Conservation (phyloP, 2,113 vertebrate species). For the Picathartes gymnocephalus region DNA sequence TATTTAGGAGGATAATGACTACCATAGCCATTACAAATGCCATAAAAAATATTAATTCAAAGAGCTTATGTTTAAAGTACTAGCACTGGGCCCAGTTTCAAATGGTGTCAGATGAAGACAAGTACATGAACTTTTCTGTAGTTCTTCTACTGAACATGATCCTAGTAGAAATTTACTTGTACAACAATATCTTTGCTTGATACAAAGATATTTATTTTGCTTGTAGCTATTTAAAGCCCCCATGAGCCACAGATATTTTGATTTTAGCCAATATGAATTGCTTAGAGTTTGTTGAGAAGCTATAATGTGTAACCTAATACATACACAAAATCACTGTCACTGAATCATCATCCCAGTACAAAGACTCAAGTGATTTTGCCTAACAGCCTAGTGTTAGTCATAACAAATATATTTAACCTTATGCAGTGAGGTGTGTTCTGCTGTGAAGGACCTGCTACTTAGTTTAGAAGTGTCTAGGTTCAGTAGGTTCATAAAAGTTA, state of each 20-base stretch:
- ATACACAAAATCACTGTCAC: background rate
- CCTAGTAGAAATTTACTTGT: background rate
- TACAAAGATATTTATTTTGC: background rate
- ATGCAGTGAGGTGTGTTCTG: background rate
- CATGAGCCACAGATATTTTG: background rate
- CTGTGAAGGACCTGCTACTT: background rate
- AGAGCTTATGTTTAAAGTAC: background rate
- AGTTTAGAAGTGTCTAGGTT: background rate
- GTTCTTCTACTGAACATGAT: background rate
- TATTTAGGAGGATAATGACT: background rate
- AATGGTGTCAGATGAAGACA: background rate
- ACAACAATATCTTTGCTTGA: background rate
- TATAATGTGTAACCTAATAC: background rate
- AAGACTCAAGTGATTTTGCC: background rate
- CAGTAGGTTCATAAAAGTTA: background rate
- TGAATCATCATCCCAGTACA: background rate
- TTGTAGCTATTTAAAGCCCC: background rate
- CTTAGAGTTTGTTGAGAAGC: background rate
- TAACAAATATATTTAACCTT: constrained; percentile 23
- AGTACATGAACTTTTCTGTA: background rate
- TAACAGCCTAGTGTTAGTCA: background rate
- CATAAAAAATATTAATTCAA: background rate
- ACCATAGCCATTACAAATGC: background rate
- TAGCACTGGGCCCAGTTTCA: background rate
- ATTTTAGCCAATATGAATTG: background rate